Base-by-base conservation (phyloP, 2,797 vertebrate species). In the Steatocranus sp. region DNA sequence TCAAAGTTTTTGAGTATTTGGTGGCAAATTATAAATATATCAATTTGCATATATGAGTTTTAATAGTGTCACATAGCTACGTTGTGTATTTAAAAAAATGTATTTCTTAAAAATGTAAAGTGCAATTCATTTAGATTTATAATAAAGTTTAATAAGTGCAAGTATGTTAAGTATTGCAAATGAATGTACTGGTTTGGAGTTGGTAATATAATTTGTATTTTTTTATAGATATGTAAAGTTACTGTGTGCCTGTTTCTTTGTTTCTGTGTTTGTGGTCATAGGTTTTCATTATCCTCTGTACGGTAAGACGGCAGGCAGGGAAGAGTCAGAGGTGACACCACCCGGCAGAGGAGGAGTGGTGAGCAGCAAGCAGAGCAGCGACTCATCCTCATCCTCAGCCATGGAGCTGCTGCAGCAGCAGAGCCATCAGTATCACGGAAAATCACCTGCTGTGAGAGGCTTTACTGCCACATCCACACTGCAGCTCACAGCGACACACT, bases 251-350 rank as follows among this genome's bases (percentile, higher is more conserved):
- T 48, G 46, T 53, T 8, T 78, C 3, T 20, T 11, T 20, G 3
- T 27, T 73, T 18, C 8, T 80, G 5, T 41, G 75, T 23, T 36
- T 56, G 4, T 79, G 1, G 15, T 30, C 27, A 5, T 95, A 96
- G 98, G 98, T 92, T 99, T 98, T 96, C 98, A 99, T 95, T 99
- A 99, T 92, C 98, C 98, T 83, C 96, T 99, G 87, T 99, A 99
- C 83, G 98, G 98, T 84, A 99, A 99, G 95, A 98, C 99, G 30
- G 97, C 98, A 17, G 98, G 98, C 82, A 97, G 98, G 95, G 98
- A 99, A 92, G 98, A 99, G 89, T 93, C 96, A 0, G 98, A 99
- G 90, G 98, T 97, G 91, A 97, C 97, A 86, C 98, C 95, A 53
- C 97, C 97, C 78, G 96, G 97, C 87, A 96, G 97, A 0, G 97